Evolutionary conservation across 2,113 vertebrate genomes (phyloP).

Genomic region (Seriola rivoliana): DNA sequence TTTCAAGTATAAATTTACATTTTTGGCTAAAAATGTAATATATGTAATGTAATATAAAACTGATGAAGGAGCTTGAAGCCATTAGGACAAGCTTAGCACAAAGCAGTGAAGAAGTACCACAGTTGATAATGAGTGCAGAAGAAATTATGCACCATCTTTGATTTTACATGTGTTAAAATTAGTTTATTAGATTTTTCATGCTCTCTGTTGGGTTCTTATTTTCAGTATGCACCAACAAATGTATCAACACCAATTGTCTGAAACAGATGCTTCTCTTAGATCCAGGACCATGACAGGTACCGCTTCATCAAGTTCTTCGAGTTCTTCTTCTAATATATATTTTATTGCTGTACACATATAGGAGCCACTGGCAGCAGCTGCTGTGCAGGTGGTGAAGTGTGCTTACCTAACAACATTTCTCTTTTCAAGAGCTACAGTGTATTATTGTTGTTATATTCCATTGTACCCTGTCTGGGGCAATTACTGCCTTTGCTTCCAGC

Average conservation of each 20-base stretch:
- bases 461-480: slow-evolving; percentile 21
- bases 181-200: too few species aligned
- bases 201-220: background rate
- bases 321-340: slow-evolving; percentile 2
- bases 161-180: background rate
- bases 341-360: background rate
- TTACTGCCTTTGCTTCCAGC: slow-evolving; percentile 44
- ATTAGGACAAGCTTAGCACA: background rate
- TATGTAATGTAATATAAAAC: background rate
- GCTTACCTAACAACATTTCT: slow-evolving; percentile 32
- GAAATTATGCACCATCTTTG: background rate
- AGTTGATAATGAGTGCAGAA: background rate
- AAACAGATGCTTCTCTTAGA: too few species aligned
- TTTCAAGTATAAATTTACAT: background rate
- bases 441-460: slow-evolving; percentile 40
- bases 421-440: slow-evolving; percentile 9
- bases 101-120: background rate
- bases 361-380: slow-evolving; percentile 29
- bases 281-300: too few species aligned
- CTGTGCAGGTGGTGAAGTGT: background rate
- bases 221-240: background rate
- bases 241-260: too few species aligned
- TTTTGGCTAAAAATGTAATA: too few species aligned
- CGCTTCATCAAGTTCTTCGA: background rate
- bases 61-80: background rate